A percentile compares a stretch with the other conserved stretches of the same genome.
phyloP scores from a whole-genome alignment of 2,113 vertebrate genomes.

The Actinemys pallida region DNA sequence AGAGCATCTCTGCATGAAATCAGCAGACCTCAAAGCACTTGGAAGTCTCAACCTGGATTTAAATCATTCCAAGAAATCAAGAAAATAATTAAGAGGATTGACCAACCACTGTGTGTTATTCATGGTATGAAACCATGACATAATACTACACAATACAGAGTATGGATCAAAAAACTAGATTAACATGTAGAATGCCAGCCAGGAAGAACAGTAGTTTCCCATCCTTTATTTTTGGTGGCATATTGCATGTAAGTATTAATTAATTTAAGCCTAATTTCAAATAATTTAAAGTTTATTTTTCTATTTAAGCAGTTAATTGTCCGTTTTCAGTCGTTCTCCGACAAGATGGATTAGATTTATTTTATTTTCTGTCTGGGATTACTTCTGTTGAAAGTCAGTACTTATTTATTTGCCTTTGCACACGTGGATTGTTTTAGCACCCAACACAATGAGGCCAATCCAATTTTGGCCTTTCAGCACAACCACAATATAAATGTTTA shows the following conservation, averaged over 20 bases:
- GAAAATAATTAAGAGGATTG: constrained; percentile 50
- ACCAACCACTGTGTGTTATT: constrained; percentile 68
- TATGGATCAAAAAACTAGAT: neutral
- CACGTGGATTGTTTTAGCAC: neutral
- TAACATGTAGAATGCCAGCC: constrained; percentile 24
- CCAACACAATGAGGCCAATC: neutral
- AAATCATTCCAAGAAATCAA: constrained; percentile 70
- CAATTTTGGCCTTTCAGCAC: neutral
- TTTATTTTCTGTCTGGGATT: neutral
- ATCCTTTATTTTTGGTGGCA: constrained; percentile 31
- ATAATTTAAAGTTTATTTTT: constrained; percentile 7
- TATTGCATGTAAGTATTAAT: neutral
- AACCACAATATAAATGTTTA: neutral
- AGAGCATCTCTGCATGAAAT: constrained; percentile 36
- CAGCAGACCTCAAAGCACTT: constrained; percentile 45
- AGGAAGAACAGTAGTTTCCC: constrained; percentile 22
- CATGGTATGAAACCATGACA: constrained; percentile 43
- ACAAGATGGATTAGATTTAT: neutral
- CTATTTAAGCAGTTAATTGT: neutral
- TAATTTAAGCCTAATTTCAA: constrained; percentile 29
- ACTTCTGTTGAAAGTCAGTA: neutral
- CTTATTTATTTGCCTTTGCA: neutral
- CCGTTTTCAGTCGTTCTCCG: neutral
- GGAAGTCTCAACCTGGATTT: constrained; percentile 43
- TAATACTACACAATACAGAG: constrained; percentile 27